These are phyloP conservation scores for Lasius fuliginosus DNA, from an alignment of 2,888 invertebrate genomes.

Conservation along the genomic window DNA sequence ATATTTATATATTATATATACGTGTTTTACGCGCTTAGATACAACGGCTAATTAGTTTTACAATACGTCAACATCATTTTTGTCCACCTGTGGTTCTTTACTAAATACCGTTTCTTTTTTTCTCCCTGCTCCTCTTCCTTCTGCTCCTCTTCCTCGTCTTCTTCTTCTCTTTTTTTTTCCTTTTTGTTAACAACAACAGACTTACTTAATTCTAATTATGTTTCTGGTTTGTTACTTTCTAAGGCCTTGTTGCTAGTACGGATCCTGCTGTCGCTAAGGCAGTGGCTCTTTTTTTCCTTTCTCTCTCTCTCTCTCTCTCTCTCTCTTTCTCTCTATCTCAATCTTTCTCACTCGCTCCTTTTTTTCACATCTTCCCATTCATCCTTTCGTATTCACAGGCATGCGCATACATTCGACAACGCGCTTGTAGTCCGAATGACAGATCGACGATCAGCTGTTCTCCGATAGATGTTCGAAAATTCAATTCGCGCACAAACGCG, in stretches of 20 bases:
- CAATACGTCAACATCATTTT: conserved; percentile 72
- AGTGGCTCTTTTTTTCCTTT: conserved; percentile 76
- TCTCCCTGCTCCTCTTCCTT: conserved; percentile 31
- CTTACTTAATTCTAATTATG: conserved; percentile 82
- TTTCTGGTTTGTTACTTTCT: conserved; percentile 83
- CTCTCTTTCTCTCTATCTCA: conserved; percentile 19
- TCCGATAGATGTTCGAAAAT: background rate
- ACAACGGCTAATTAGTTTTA: conserved; percentile 75
- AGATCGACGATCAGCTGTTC: conserved; percentile 22
- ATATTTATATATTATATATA: conserved; percentile 49
- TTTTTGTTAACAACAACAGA: conserved; percentile 80
- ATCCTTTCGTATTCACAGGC: background rate
- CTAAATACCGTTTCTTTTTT: conserved; percentile 60
- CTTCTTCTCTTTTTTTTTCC: conserved; percentile 57
- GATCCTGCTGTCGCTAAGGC: conserved; percentile 80
- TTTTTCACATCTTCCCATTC: background rate
- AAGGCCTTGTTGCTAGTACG: conserved; percentile 79
- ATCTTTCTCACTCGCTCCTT: conserved; percentile 16
- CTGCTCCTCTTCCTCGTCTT: conserved; percentile 22
- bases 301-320: conserved; percentile 63
- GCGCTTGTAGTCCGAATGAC: conserved; percentile 11
- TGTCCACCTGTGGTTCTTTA: conserved; percentile 57
- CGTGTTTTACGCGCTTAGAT: conserved; percentile 67
- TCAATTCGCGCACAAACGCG: conserved; percentile 1
- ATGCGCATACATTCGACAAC: background rate